Evolutionary conservation across 2,888 invertebrate genomes (phyloP).

Genomic region (Charanyca ferruginea): DNA sequence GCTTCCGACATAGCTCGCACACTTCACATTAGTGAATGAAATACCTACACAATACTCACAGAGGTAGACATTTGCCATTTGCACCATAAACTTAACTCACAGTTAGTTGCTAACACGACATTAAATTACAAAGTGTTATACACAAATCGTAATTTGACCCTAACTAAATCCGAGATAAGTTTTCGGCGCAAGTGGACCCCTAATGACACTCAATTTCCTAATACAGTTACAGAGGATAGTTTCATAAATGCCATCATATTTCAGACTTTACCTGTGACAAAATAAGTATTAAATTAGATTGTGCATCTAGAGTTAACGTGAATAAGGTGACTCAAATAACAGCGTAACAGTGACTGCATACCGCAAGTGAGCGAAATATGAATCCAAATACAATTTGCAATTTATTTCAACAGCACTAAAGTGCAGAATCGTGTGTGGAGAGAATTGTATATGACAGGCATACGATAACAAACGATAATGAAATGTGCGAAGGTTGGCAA

Average conservation of each 20-base stretch:
- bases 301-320: slow-evolving; percentile 9
- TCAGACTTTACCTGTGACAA: neutral
- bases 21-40: slow-evolving; percentile 36
- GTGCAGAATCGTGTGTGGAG: slow-evolving; percentile 39
- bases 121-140: no score
- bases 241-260: slow-evolving; percentile 29
- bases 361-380: slow-evolving; percentile 2
- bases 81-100: neutral
- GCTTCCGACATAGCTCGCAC: slow-evolving; percentile 53
- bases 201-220: neutral
- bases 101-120: no score
- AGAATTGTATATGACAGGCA: neutral
- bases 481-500: slow-evolving; percentile 49
- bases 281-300: slow-evolving; percentile 30
- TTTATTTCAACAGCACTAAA: slow-evolving; percentile 10
- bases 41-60: neutral
- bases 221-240: slow-evolving; percentile 9
- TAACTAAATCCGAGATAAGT: no score
- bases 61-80: neutral
- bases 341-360: slow-evolving; percentile 22
- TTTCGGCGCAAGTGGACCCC: no score
- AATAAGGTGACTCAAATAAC: slow-evolving; percentile 26
- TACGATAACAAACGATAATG: slow-evolving; percentile 50
- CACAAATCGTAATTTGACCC: no score
- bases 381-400: slow-evolving; percentile 7